Evolutionary conservation across 1,140 invertebrate genomes (phyloP), one percentile per base, ranked within the genome.

Genomic region (Eumaeus atala): DNA sequence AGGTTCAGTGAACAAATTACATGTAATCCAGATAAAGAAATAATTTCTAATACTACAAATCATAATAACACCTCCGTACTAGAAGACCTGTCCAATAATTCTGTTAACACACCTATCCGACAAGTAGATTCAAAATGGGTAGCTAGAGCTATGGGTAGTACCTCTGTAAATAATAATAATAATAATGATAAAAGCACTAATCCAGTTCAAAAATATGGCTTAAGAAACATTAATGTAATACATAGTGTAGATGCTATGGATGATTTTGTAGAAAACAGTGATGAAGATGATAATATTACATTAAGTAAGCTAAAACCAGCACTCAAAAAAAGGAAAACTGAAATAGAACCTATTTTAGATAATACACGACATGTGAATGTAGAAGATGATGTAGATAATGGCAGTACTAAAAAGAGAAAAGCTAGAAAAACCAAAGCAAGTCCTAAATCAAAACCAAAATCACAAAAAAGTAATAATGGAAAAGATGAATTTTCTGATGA

Each of bases 201-300:
- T 37, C 17, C 51, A 37, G 33, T 49, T 37, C 38, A 61, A 62
- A 75, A 58, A 52, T 87, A 83, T 78, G 84, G 87, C 18, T 62
- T 87, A 56, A 69, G 67, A 55, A 88, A 88, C 71, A 64, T 88
- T 58, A 44, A 11, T 64, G 58, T 53, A 48, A 4, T 35, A 61
- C 47, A 62, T 44, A n/a, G 71, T 80, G 49, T 82, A 48, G 68
- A 84, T 16, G 76, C 77, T 64, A 40, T 44, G 17, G 52, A 18
- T 60, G 92, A 93, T 71, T 90, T 90, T 83, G 87, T 93, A 48
- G 91, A 88, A 70, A 91, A 90, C 55, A 92, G 91, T 83, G 91
- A 92, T 75, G 90, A 90, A 35, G 92, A 93, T 70, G 89, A 89
- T 48, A 89, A 91, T 59, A 64, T 64, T 51, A 66, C 55, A 40